Evolutionary conservation across 2,113 vertebrate genomes (phyloP).

Genomic region (Heterochromis multidens): DNA sequence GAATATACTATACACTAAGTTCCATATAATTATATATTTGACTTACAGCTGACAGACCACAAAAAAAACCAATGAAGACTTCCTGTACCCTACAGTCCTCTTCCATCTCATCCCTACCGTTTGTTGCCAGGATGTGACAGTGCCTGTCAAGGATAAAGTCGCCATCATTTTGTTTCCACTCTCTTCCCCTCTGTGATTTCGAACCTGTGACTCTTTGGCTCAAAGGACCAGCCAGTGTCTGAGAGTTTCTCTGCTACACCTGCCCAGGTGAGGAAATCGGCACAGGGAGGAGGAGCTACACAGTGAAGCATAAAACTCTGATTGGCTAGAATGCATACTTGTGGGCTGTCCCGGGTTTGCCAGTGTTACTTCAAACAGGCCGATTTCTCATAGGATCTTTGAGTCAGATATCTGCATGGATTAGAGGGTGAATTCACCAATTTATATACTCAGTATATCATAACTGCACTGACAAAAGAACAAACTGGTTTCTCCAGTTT

Average conservation of each 20-base stretch:
- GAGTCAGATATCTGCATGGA: neutral
- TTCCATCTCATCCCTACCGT: slow-evolving; percentile 69
- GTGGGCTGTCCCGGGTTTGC: neutral
- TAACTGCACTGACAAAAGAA: neutral
- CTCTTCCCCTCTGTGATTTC: slow-evolving; percentile 1
- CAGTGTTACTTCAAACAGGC: neutral
- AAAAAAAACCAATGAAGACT: neutral
- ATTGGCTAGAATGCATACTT: slow-evolving; percentile 12
- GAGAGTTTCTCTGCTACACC: slow-evolving; percentile 43
- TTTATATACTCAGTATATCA: neutral
- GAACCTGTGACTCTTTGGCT: slow-evolving; percentile 3
- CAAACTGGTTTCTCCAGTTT: neutral
- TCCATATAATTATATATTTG: neutral
- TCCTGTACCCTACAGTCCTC: neutral
- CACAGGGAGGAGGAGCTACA: slow-evolving; percentile 33
- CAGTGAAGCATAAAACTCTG: neutral
- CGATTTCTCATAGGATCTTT: neutral
- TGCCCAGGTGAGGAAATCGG: slow-evolving; percentile 59
- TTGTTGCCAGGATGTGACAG: slow-evolving; percentile 62
- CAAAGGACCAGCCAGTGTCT: neutral
- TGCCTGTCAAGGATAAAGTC: slow-evolving; percentile 70
- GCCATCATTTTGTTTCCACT: slow-evolving; percentile 73
- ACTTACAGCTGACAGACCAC: neutral
- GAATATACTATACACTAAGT: neutral
- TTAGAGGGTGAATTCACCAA: neutral